Base-by-base conservation (phyloP, 2,113 vertebrate genomes). In the Oreochromis niloticus region DNA sequence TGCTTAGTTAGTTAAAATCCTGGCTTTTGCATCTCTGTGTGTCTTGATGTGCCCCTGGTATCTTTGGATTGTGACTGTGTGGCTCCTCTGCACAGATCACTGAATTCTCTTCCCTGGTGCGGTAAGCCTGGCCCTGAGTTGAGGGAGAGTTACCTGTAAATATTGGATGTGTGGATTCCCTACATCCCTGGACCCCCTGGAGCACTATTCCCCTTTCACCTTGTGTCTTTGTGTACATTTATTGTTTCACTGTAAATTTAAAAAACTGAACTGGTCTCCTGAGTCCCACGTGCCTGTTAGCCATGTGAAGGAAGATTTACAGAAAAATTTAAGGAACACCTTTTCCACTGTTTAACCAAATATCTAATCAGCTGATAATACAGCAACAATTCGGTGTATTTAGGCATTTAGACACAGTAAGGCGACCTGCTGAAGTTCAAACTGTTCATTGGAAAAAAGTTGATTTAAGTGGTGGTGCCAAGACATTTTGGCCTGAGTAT, bases 21-120 rank as follows among this genome's bases (percentile, higher is more conserved):
- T 36, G 16, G 0, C 32, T 32, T 61, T 59, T 59, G 56, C 27
- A 0, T 59, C 56, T 32, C 14, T 1, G 27, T 61, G 57, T 34
- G 30, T 1, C 19, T 34, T 61, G 57, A 16, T 34, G 57, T 61
- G 27, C 2, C 14, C 57, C 57, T 10, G 57, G 0, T 61, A 14
- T 61, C 9, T 61, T 8, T 61, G 57, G 27, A 61, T 61, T 61
- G 57, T 61, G 57, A 32, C 57, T 61, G 27, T 17, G 14, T 61
- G 27, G 14, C 32, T 61, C 57, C 27, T 61, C 57, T 19, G 16
- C 57, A 34, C 30, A 34, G 30, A 61, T 61, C 57, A 34, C 30
- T 4, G 57, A 0, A 61, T 61, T 61, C 16, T 61, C 30, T 61
- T 61, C 57, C 30, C 30, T 61, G 57, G 57, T 61, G 30, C 19